Evolutionary conservation across 1,140 invertebrate species (phyloP), one percentile per base, ranked within the genome.

Genomic region (Brachionus asplanchnoidis): DNA sequence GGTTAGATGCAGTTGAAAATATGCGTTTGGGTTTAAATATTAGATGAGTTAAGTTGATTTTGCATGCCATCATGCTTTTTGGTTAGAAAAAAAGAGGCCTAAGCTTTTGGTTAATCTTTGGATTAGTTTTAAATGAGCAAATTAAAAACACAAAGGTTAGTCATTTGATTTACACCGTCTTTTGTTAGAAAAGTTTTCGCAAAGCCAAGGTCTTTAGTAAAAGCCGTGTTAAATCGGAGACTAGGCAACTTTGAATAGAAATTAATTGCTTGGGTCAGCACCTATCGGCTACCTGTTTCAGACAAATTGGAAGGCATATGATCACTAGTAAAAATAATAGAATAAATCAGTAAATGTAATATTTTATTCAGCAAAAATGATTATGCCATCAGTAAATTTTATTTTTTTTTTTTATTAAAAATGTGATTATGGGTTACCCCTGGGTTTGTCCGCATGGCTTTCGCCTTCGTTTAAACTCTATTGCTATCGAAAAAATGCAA

Each of bases 21-120:
- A 44, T n/a, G 36, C 12, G n/a, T 42, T 17, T 73, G 1, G 36
- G 68, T 73, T 73, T 73, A 73, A 73, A 73, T 73, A 73, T 73
- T 73, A 73, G 32, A 36, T 8, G 32, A 73, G 17, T 73, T 73
- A 12, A 42, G 14, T 73, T 42, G 36, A 1, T 42, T 73, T 44
- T 73, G 8, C 40, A 73, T 73, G 68, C 68, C 68, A 73, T 73
- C 68, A 73, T 73, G 68, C 68, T 68, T 68, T 68, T 68, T 68
- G 3, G 26, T 68, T 68, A 68, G 32, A n/a, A 68, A n/a, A n/a
- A n/a, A 68, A 68, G 66, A 36, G 2, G 5, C 66, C 32, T 32
- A 68, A 68, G 66, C 66, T 40, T 68, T 68, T 68, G 26, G 66
- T 68, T 68, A 68, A 68, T 68, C 66, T 68, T 68, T 32, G 66